Conservation (phyloP, 2,888 invertebrate species). For the Glyphotaelius pellucidus region DNA sequence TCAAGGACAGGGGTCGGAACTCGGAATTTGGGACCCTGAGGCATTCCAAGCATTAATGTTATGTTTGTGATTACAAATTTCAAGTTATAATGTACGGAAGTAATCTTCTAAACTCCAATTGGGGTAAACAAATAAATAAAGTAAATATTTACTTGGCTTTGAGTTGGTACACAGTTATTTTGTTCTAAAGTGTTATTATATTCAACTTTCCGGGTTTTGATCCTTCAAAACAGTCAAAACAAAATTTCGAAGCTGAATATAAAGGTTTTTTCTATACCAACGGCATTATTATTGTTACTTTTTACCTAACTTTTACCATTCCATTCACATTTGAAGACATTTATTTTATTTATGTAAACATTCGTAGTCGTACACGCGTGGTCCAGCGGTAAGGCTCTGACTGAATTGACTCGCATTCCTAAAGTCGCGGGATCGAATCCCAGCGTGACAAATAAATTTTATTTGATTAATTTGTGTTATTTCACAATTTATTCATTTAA, state of each 20-base stretch:
- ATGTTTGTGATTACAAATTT: background rate
- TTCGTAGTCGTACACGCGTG: too few relatives aligned
- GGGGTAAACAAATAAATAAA: background rate
- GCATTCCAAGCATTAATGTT: background rate
- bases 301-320: background rate
- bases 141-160: background rate
- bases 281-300: too few relatives aligned
- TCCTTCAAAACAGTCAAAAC: background rate
- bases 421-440: too few relatives aligned
- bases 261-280: too few relatives aligned
- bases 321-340: background rate
- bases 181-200: background rate
- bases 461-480: too few relatives aligned
- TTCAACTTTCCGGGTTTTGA: background rate
- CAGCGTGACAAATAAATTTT: too few relatives aligned
- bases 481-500: too few relatives aligned
- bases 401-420: too few relatives aligned
- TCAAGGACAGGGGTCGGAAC: background rate
- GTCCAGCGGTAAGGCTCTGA: too few relatives aligned
- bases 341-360: too few relatives aligned
- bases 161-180: background rate
- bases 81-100: background rate
- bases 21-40: background rate
- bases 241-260: too few relatives aligned
- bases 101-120: background rate